These are phyloP conservation scores for Hemiprocne comata DNA, from an alignment of 2,113 vertebrate genomes.

Conservation along the genomic window DNA sequence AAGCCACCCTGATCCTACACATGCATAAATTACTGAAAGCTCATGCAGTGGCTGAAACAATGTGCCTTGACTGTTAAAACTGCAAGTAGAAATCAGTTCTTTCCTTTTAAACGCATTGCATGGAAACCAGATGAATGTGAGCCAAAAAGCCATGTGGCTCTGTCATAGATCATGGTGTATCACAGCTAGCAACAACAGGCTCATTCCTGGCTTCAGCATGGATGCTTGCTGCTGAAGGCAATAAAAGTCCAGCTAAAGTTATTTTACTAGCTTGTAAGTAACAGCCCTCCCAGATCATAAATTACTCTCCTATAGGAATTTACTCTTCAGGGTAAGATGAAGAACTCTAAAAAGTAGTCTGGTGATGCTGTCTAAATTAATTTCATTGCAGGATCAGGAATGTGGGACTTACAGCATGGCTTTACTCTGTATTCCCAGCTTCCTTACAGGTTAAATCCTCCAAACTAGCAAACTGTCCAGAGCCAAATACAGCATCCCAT, in stretches of 20 bases:
- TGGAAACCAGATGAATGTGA: slow-evolving; percentile 26
- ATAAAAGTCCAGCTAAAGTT: slow-evolving; percentile 46
- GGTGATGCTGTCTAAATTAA: background rate
- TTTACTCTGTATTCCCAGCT: background rate
- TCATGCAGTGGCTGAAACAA: background rate
- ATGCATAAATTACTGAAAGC: background rate
- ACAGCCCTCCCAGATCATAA: slow-evolving; percentile 24
- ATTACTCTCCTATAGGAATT: slow-evolving; percentile 37
- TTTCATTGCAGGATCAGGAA: background rate
- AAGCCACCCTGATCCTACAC: background rate
- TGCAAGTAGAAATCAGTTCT: background rate
- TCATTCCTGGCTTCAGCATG: background rate
- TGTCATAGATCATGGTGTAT: background rate
- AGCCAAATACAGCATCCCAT: background rate
- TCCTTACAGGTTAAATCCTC: background rate
- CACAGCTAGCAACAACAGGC: background rate
- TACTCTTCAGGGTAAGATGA: slow-evolving; percentile 20
- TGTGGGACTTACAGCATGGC: background rate
- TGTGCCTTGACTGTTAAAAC: background rate
- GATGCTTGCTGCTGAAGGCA: slow-evolving; percentile 13
- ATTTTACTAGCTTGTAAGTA: slow-evolving; percentile 53
- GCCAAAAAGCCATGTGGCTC: background rate
- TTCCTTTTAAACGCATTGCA: background rate
- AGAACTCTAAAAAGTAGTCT: background rate
- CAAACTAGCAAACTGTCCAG: background rate